A percentile compares a stretch with the other conserved stretches of the same genome.
phyloP scores from a whole-genome alignment of 2,888 invertebrate genomes.

The Platycheirus albimanus region DNA sequence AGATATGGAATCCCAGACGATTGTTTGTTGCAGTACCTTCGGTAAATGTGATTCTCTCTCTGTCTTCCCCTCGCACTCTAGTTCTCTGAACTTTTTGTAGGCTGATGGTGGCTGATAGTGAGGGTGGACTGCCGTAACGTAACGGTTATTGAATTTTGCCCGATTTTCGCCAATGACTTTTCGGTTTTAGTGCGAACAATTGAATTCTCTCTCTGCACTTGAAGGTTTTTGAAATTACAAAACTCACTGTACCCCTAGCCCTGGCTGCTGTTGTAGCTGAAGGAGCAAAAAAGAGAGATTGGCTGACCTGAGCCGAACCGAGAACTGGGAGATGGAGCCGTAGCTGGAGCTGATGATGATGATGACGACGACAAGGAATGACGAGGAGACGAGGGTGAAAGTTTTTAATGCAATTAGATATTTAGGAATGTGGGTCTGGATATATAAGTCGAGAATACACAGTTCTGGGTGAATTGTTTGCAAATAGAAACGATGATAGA shows the following conservation, averaged over 20 bases:
- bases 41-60: constrained; percentile 3
- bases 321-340: too few relatives aligned
- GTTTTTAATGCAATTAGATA: constrained; percentile 71
- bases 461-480: constrained; percentile 59
- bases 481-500: constrained; percentile 70
- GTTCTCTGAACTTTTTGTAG: background rate
- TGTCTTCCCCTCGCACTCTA: too few relatives aligned
- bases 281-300: background rate
- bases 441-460: constrained; percentile 1
- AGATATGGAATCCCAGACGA: constrained; percentile 42
- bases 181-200: constrained; percentile 68
- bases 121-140: background rate
- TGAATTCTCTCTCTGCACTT: constrained; percentile 67
- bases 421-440: constrained; percentile 32
- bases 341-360: too few relatives aligned
- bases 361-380: too few relatives aligned
- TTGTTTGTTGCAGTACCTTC: constrained; percentile 56
- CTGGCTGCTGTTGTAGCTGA: background rate
- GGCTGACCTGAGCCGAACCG: background rate
- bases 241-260: constrained; percentile 56
- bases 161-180: constrained; percentile 71
- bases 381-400: constrained; percentile 22
- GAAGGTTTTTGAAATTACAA: constrained; percentile 73
- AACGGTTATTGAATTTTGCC: constrained; percentile 66
- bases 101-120: background rate